Evolutionary conservation across 2,797 vertebrate genomes (phyloP).

Genomic region (Pipistrellus kuhlii): DNA sequence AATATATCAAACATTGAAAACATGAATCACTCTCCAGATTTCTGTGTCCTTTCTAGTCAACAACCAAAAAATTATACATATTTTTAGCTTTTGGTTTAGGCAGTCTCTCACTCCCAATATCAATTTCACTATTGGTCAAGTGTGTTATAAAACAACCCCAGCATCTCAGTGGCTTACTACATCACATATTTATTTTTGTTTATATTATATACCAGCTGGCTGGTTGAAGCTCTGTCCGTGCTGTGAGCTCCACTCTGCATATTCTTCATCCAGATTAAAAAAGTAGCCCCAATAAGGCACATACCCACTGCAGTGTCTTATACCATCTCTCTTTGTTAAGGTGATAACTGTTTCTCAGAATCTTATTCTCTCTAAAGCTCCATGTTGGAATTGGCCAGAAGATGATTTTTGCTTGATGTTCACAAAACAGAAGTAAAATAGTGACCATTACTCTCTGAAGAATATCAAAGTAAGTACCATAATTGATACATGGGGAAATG

Average conservation of each 20-base stretch:
- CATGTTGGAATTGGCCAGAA: not conserved
- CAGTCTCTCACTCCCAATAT: not conserved
- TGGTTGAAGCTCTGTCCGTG: not conserved
- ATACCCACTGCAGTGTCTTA: not conserved
- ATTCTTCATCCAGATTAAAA: slow-evolving; percentile 2
- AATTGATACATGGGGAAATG: not conserved
- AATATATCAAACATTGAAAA: slow-evolving; percentile 28
- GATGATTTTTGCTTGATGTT: not conserved
- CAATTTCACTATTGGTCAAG: not conserved
- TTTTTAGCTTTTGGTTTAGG: not conserved
- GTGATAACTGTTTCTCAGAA: not conserved
- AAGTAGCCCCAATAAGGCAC: not conserved
- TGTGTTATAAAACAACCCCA: not conserved
- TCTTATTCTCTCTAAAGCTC: not conserved
- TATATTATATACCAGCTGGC: not conserved
- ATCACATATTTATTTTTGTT: slow-evolving; percentile 14
- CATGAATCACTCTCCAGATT: not conserved
- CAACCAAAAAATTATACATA: not conserved
- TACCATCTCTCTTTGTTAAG: not conserved
- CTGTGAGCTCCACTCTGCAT: not conserved
- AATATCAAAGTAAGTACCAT: not conserved
- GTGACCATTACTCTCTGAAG: not conserved
- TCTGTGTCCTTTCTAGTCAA: not conserved
- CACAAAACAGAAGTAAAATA: not conserved
- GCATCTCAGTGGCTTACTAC: not conserved